Evolutionary conservation across 2,797 vertebrate species (phyloP).

Genomic region (Fundulus diaphanus): DNA sequence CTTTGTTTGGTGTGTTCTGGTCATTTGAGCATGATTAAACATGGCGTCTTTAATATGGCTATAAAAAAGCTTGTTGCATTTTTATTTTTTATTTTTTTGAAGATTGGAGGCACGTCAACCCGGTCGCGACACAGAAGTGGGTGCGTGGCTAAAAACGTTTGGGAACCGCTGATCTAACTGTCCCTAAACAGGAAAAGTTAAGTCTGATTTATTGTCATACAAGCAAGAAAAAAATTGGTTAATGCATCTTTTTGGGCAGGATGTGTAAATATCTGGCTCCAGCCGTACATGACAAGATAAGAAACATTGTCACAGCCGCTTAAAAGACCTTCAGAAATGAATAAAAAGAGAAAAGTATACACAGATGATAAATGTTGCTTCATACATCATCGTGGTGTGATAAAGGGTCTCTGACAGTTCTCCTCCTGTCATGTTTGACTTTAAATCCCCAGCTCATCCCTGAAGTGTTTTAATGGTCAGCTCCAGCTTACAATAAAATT

Average conservation of each 20-base stretch:
- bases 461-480: constrained; percentile 17
- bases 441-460: background rate
- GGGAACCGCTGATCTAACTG: too few species aligned
- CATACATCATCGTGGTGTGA: background rate
- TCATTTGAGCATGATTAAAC: too few species aligned
- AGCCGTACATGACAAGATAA: background rate
- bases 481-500: constrained; percentile 11
- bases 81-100: too few species aligned
- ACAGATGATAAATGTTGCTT: background rate
- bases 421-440: background rate
- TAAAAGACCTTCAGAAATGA: background rate
- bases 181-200: background rate
- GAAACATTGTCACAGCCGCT: background rate
- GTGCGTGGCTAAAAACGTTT: too few species aligned
- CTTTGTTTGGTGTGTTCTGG: too few species aligned
- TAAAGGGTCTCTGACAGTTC: background rate
- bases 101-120: too few species aligned
- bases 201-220: background rate
- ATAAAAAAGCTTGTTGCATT: too few species aligned
- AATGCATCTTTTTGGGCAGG: background rate
- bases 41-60: too few species aligned
- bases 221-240: background rate
- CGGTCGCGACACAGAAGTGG: too few species aligned
- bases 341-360: background rate
- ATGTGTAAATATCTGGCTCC: background rate